Evolutionary conservation across 2,888 invertebrate species (phyloP).

Genomic region (Diachrysia chrysitis): DNA sequence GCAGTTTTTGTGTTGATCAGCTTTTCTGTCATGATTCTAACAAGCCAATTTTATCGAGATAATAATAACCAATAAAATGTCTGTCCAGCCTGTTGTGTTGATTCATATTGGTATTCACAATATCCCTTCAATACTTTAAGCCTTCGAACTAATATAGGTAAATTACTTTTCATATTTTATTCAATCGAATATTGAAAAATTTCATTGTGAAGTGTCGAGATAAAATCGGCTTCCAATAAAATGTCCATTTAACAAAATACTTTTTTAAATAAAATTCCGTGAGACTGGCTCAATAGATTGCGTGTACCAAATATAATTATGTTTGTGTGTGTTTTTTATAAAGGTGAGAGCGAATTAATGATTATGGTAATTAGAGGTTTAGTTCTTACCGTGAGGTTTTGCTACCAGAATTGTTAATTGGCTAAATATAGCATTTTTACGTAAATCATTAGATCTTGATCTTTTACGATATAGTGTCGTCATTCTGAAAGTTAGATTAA

Average conservation of each 20-base stretch:
- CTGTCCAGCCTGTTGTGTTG: background rate
- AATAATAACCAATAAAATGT: background rate
- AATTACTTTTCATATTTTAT: slow-evolving; percentile 27
- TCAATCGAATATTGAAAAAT: slow-evolving; percentile 45
- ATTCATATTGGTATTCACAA: slow-evolving; percentile 9
- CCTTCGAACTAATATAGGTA: slow-evolving; percentile 22
- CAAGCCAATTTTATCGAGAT: no score
- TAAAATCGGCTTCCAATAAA: slow-evolving; percentile 39
- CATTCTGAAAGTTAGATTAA: no score
- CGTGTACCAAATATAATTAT: background rate
- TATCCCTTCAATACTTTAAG: slow-evolving; percentile 16
- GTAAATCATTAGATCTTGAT: no score
- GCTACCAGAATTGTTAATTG: no score
- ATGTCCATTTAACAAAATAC: slow-evolving; percentile 48
- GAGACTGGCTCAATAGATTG: slow-evolving; percentile 28
- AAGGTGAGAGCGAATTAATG: background rate
- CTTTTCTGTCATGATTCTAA: no score
- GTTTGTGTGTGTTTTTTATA: background rate
- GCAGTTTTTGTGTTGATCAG: no score
- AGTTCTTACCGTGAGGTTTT: no score
- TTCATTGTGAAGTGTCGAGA: slow-evolving; percentile 44
- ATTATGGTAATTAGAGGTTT: no score
- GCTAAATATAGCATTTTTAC: no score
- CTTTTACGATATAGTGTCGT: no score
- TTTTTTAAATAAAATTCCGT: slow-evolving; percentile 34